A percentile compares a stretch with the other conserved stretches of the same genome.
Conservation (phyloP, 2,888 invertebrate species). For the Dryococelus australis region DNA sequence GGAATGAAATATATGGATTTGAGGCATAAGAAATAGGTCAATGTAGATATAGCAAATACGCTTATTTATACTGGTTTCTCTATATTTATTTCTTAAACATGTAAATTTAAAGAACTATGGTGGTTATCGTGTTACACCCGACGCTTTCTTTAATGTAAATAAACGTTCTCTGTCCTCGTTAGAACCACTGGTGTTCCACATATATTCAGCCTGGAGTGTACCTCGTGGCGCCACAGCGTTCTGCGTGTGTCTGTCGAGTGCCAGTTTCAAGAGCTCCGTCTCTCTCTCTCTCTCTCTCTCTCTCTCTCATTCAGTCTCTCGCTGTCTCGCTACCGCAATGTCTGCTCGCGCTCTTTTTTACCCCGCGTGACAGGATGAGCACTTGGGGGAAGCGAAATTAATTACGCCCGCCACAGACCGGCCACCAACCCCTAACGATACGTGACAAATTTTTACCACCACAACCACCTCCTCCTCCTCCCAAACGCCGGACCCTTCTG, state of each 20-base stretch:
- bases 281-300: neutral
- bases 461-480: neutral
- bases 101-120: no score
- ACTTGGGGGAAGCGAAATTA: neutral
- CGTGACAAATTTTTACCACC: neutral
- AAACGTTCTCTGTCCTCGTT: neutral
- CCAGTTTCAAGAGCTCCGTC: neutral
- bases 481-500: neutral
- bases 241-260: neutral
- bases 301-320: neutral
- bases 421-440: neutral
- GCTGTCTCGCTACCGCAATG: neutral
- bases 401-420: constrained; percentile 3
- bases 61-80: no score
- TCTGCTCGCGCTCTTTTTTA: neutral
- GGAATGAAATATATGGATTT: no score
- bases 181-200: neutral
- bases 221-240: neutral
- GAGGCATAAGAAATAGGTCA: no score
- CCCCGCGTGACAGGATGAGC: neutral
- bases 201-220: neutral
- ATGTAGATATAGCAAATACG: no score
- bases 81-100: no score
- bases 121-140: no score
- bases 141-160: no score